Conservation (phyloP, 2,797 vertebrate genomes). For the Podarcis siculus region DNA sequence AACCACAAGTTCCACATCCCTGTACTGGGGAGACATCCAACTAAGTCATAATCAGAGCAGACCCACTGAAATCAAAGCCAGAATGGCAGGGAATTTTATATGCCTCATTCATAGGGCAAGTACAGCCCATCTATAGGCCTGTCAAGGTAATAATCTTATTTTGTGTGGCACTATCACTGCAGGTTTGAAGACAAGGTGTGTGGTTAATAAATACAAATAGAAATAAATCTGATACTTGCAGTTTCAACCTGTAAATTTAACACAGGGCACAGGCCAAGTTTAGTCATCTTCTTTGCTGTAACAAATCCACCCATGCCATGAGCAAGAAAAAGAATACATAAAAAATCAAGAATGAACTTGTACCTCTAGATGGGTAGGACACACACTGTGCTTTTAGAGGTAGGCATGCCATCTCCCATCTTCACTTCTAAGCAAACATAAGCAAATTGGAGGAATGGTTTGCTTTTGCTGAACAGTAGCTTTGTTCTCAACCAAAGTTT, state of each 20-base stretch:
- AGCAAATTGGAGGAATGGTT: neutral
- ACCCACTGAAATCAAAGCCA: too few relatives aligned
- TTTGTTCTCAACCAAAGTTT: neutral
- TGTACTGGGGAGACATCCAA: too few relatives aligned
- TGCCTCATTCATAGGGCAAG: neutral
- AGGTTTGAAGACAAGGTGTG: slow-evolving; percentile 49
- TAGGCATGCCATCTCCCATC: neutral
- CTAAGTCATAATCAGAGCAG: too few relatives aligned
- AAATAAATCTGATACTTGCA: slow-evolving; percentile 43
- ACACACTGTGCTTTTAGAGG: slow-evolving; percentile 34
- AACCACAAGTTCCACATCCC: too few relatives aligned
- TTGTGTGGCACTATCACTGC: neutral
- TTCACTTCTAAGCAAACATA: neutral
- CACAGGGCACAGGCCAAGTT: slow-evolving; percentile 65
- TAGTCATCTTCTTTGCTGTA: slow-evolving; percentile 64
- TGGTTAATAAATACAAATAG: slow-evolving; percentile 63
- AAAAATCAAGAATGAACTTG: slow-evolving; percentile 67
- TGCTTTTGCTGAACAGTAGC: neutral
- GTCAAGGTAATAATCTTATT: neutral
- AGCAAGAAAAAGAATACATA: slow-evolving; percentile 63
- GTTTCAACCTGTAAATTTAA: slow-evolving; percentile 35
- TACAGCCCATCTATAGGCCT: neutral
- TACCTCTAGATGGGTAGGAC: slow-evolving; percentile 30
- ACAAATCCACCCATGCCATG: slow-evolving; percentile 62
- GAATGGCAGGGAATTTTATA: neutral